Percentiles rank a stretch among this genome's conserved stretches.
Conservation (phyloP, 2,113 vertebrate species). For the Planiliza haematocheilus region DNA sequence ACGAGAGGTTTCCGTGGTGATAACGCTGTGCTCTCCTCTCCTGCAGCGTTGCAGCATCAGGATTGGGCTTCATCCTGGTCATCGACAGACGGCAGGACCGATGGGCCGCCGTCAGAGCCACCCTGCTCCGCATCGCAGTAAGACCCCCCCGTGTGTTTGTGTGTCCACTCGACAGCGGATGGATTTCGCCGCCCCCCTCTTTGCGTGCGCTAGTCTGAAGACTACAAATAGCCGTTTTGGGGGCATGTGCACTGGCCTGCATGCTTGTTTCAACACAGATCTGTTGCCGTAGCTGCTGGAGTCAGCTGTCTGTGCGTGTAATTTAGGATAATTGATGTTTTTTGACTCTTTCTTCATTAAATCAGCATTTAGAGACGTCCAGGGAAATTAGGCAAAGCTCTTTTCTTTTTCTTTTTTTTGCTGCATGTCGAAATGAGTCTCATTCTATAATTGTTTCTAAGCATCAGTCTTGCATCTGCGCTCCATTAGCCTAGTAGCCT, state of each 20-base stretch:
- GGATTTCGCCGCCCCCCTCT: not conserved
- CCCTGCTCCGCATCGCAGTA: slow-evolving; percentile 95
- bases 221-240: slow-evolving; percentile 41
- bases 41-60: slow-evolving; percentile 89
- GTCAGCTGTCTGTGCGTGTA: slow-evolving; percentile 56
- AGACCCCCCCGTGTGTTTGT: slow-evolving; percentile 67
- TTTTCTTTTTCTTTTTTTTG: too few species aligned
- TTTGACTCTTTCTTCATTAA: not conserved
- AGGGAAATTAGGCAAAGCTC: slow-evolving; percentile 4
- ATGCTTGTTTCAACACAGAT: slow-evolving; percentile 36
- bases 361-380: not conserved
- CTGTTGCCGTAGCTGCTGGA: slow-evolving; percentile 43
- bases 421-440: slow-evolving; percentile 18
- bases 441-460: slow-evolving; percentile 16
- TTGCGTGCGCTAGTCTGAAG: not conserved
- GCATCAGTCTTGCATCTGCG: not conserved
- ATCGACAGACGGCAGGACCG: slow-evolving; percentile 97
- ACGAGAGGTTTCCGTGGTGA: slow-evolving; percentile 1
- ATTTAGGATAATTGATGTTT: slow-evolving; percentile 55
- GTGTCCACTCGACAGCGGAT: not conserved
- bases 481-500: slow-evolving; percentile 39
- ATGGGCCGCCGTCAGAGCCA: slow-evolving; percentile 96
- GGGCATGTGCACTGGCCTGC: slow-evolving; percentile 11
- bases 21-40: slow-evolving; percentile 29
- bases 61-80: slow-evolving; percentile 96